These are phyloP conservation scores for Trogon surrucura DNA, from an alignment of 2,113 vertebrate species.

Conservation along the genomic window DNA sequence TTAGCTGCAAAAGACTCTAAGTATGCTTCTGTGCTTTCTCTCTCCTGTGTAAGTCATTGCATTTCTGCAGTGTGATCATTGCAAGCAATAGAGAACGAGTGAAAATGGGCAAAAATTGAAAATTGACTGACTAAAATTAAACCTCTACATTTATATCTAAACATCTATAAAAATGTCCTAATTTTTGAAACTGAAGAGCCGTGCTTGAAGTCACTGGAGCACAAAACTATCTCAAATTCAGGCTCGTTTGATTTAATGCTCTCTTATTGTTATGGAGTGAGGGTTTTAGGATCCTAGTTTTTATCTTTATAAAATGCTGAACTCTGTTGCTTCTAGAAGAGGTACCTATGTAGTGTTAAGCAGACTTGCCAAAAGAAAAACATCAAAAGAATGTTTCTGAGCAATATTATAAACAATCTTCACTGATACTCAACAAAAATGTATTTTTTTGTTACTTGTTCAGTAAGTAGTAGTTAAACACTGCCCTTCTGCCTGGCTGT, in stretches of 20 bases:
- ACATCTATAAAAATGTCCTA: background rate
- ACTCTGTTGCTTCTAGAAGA: background rate
- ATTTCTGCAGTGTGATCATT: background rate
- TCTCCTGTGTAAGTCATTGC: background rate
- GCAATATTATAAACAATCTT: background rate
- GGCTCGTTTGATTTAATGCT: background rate
- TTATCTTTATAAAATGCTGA: background rate
- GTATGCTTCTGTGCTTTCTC: background rate
- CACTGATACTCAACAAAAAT: background rate
- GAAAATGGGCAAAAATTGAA: background rate
- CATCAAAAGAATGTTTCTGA: background rate
- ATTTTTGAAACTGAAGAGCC: background rate
- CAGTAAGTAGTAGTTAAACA: background rate
- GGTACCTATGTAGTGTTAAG: background rate
- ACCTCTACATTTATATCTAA: background rate
- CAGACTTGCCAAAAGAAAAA: background rate
- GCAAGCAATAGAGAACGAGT: background rate
- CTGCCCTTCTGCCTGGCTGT: background rate
- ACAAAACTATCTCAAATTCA: background rate
- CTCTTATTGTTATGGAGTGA: background rate
- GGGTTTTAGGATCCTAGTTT: fast-evolving
- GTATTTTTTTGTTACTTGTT: background rate
- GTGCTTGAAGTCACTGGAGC: background rate
- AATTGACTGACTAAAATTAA: background rate
- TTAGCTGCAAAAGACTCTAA: background rate